phyloP scores from a whole-genome alignment of 2,888 invertebrate genomes.

The Lasioglossum morio region DNA sequence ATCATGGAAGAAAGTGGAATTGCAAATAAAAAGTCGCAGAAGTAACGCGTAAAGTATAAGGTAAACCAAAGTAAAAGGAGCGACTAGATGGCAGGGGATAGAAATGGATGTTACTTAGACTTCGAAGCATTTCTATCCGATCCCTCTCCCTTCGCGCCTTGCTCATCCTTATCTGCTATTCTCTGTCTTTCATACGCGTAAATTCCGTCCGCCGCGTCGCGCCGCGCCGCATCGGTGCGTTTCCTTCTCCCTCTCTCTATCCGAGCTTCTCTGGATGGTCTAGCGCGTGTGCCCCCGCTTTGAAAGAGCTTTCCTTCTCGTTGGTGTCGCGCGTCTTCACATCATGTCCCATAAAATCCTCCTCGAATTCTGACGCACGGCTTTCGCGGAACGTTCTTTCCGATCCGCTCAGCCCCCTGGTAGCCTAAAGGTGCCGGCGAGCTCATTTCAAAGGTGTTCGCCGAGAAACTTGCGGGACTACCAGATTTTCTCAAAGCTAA shows the following conservation, averaged over 20 bases:
- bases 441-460: conserved; percentile 60
- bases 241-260: conserved; percentile 15
- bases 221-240: conserved; percentile 17
- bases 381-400: conserved; percentile 54
- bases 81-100: conserved; percentile 66
- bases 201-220: conserved; percentile 27
- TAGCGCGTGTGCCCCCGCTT: conserved; percentile 63
- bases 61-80: conserved; percentile 77
- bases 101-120: conserved; percentile 82
- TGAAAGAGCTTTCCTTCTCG: conserved; percentile 78
- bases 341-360: conserved; percentile 60
- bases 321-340: conserved; percentile 65
- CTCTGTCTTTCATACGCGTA: conserved; percentile 24
- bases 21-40: conserved; percentile 72
- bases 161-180: background rate
- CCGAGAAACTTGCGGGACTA: conserved; percentile 61
- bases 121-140: conserved; percentile 73
- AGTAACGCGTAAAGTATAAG: conserved; percentile 76
- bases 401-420: conserved; percentile 38
- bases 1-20: conserved; percentile 71
- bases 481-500: conserved; percentile 70
- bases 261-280: conserved; percentile 16
- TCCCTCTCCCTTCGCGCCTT: background rate
- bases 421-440: conserved; percentile 59
- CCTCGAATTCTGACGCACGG: conserved; percentile 61